These are phyloP conservation scores for Lagria hirta DNA, from an alignment of 2,888 invertebrate genomes.

Conservation along the genomic window DNA sequence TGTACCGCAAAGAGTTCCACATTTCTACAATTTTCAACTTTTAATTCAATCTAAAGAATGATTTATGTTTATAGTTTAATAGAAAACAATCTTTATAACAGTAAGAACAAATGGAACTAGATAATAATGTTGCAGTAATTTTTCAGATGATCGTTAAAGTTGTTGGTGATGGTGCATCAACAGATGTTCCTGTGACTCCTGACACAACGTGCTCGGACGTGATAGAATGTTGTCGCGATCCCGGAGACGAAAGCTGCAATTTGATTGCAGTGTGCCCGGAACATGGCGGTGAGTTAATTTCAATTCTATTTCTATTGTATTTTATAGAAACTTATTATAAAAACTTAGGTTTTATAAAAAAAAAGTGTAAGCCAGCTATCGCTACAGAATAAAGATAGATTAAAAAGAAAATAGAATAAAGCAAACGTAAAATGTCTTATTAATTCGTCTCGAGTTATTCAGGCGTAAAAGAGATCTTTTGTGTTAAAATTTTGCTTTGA, in stretches of 20 bases:
- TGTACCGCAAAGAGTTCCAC: no score
- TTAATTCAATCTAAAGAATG: no score
- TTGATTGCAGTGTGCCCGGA: conserved; percentile 62
- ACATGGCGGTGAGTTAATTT: conserved; percentile 57
- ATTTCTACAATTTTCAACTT: no score
- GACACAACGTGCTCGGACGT: conserved; percentile 66
- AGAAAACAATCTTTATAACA: no score
- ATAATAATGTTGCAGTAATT: conserved; percentile 13
- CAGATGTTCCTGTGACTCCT: conserved; percentile 66
- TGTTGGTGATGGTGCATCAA: conserved; percentile 60
- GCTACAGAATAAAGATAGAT: no score
- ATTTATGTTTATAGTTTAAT: no score
- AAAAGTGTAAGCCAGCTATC: no score
- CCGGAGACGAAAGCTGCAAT: conserved; percentile 65
- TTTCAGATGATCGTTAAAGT: conserved; percentile 69
- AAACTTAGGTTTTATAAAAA: no score
- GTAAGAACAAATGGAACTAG: no score
- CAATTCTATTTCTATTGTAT: no score
- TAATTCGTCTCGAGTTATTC: conserved; percentile 4
- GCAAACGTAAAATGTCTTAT: conserved; percentile 7
- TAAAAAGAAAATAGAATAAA: conserved; percentile 2
- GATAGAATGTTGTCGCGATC: conserved; percentile 67
- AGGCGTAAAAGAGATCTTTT: conserved; percentile 2
- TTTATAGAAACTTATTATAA: no score
- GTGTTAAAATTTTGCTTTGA: background rate